A percentile compares a stretch with the other conserved stretches of the same genome.
phyloP scores from a whole-genome alignment of 2,797 vertebrate genomes.

The Pachyuromys duprasi region DNA sequence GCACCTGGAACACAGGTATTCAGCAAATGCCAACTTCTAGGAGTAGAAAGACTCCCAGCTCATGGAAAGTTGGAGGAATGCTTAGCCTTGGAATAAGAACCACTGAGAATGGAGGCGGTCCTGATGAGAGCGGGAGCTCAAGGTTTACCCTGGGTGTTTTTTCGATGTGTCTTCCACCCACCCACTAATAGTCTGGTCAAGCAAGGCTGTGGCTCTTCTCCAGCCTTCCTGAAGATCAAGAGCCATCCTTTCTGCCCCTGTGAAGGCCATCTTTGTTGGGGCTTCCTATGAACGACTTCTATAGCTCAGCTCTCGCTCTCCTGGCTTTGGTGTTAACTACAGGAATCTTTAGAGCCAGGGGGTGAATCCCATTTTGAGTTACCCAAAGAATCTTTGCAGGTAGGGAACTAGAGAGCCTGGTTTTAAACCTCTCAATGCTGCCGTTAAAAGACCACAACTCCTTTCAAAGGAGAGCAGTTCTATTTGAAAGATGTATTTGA shows the following conservation, averaged over 20 bases:
- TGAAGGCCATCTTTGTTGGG: background rate
- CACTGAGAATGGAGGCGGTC: background rate
- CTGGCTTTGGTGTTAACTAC: background rate
- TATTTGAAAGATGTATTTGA: constrained; percentile 77
- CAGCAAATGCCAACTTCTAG: background rate
- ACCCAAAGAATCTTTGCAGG: constrained; percentile 79
- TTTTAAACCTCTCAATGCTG: constrained; percentile 82
- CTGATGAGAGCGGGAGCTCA: background rate
- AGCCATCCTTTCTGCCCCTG: background rate
- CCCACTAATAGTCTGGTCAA: background rate
- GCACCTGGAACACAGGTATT: background rate
- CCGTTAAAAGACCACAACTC: constrained; percentile 41
- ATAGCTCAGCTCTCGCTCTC: background rate
- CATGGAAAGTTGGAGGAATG: background rate
- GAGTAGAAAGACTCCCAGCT: background rate
- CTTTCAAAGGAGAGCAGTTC: constrained; percentile 69
- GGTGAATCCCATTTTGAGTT: constrained; percentile 76
- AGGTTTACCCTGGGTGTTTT: background rate
- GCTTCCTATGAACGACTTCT: background rate
- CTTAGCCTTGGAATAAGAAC: background rate
- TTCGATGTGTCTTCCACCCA: too few relatives aligned
- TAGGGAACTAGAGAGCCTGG: constrained; percentile 67
- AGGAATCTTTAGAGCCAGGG: constrained; percentile 73
- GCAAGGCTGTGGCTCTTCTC: background rate
- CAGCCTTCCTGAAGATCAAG: background rate